These are phyloP conservation scores for Belonocnema kinseyi DNA, from an alignment of 1,140 invertebrate genomes.

Conservation along the genomic window DNA sequence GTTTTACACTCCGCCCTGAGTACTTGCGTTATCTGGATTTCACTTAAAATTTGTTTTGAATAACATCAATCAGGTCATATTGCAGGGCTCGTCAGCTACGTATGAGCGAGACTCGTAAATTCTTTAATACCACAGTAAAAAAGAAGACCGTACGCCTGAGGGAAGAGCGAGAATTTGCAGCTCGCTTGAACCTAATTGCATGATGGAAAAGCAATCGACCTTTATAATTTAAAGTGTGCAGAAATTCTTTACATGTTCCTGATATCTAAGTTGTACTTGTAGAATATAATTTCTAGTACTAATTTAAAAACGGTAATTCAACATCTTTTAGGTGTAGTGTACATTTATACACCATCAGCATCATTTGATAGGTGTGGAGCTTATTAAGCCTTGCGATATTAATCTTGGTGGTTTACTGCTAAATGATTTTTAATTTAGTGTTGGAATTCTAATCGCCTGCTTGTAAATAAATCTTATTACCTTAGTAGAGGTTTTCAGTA, in stretches of 20 bases:
- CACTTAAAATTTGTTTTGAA: slow-evolving; percentile 9
- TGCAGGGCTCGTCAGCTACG: slow-evolving; percentile 1
- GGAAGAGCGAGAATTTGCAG: slow-evolving; percentile 43
- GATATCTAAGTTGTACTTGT: not conserved
- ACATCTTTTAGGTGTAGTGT: not conserved
- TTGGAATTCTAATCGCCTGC: not conserved
- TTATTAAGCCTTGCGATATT: slow-evolving; percentile 10
- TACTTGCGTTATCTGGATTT: not conserved
- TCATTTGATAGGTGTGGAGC: not conserved
- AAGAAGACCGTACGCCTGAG: slow-evolving; percentile 48
- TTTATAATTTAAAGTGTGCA: slow-evolving; percentile 1
- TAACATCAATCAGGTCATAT: not conserved
- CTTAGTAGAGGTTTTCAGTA: no score
- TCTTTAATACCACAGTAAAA: slow-evolving; percentile 49
- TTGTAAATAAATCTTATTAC: no score
- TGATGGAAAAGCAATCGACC: slow-evolving; percentile 49
- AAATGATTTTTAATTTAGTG: not conserved
- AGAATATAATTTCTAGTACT: not conserved
- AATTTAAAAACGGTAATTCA: not conserved
- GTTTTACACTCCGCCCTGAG: not conserved
- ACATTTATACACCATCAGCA: not conserved
- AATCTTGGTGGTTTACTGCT: not conserved
- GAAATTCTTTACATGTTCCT: slow-evolving; percentile 13
- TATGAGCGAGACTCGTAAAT: slow-evolving; percentile 50
- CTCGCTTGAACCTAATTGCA: slow-evolving; percentile 56